A percentile compares a stretch with the other conserved stretches of the same genome.
These are phyloP conservation scores for Rugalucina vietnamica DNA, from an alignment of 2,888 invertebrate species.

Conservation along the genomic window DNA sequence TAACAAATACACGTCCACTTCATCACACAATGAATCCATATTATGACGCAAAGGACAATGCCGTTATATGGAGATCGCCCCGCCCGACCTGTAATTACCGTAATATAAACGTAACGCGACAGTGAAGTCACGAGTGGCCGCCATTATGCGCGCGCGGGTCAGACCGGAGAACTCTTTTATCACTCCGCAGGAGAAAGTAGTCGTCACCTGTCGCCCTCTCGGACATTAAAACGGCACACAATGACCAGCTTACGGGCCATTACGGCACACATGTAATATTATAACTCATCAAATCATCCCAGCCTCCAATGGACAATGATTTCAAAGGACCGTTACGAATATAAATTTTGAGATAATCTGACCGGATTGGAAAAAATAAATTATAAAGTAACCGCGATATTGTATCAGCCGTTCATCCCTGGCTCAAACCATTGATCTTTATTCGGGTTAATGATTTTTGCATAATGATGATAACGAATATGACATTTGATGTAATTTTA, in stretches of 20 bases:
- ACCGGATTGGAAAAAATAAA: conserved; percentile 4
- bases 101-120: conserved; percentile 11
- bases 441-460: conserved; percentile 8
- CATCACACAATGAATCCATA: conserved; percentile 47
- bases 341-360: conserved; percentile 9
- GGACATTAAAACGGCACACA: conserved; percentile 3
- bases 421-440: background rate
- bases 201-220: conserved; percentile 41
- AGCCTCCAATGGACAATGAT: background rate
- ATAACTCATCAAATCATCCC: conserved; percentile 5
- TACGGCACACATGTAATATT: conserved; percentile 17
- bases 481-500: conserved; percentile 54
- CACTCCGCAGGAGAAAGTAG: conserved; percentile 48
- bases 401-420: conserved; percentile 1
- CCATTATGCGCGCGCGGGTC: conserved; percentile 29
- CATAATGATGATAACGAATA: conserved; percentile 4
- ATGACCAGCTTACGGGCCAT: conserved; percentile 10
- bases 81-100: conserved; percentile 49
- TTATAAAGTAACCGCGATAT: conserved; percentile 1
- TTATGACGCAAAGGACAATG: conserved; percentile 61
- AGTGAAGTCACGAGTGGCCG: conserved; percentile 13
- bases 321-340: conserved; percentile 12
- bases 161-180: conserved; percentile 28
- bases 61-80: conserved; percentile 45
- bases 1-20: conserved; percentile 9